These are phyloP conservation scores for Nemoura dubitans DNA, from an alignment of 2,888 invertebrate genomes.

Conservation along the genomic window DNA sequence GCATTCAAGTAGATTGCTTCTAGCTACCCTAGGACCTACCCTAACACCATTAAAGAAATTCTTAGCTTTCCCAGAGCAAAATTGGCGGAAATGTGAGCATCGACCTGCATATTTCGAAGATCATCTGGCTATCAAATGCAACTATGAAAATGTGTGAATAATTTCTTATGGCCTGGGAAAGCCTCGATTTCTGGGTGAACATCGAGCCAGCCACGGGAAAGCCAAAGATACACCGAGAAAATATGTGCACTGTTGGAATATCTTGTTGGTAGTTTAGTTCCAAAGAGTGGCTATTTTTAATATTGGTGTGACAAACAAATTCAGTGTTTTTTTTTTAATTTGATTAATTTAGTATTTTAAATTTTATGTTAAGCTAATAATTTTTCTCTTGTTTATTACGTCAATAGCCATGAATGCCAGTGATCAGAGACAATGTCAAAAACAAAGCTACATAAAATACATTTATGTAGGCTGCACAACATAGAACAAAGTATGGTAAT, in stretches of 20 bases:
- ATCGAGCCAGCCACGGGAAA: constrained; percentile 26
- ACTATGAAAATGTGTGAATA: neutral
- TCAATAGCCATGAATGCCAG: neutral
- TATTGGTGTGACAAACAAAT: neutral
- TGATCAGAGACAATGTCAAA: constrained; percentile 9
- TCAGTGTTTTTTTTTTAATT: neutral
- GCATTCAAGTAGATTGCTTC: neutral
- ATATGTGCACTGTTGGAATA: neutral
- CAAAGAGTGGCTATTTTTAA: too few relatives aligned
- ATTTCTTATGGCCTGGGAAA: neutral
- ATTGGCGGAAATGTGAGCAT: neutral
- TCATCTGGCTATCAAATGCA: too few relatives aligned
- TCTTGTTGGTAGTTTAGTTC: too few relatives aligned
- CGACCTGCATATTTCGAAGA: neutral
- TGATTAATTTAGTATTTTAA: neutral
- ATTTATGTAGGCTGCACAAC: constrained; percentile 35
- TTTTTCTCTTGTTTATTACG: neutral
- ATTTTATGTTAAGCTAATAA: neutral
- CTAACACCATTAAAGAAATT: neutral
- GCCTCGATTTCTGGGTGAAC: neutral
- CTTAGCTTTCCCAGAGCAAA: constrained; percentile 22
- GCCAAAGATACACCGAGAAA: neutral
- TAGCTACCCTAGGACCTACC: neutral
- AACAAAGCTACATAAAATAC: constrained; percentile 27
- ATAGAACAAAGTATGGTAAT: constrained; percentile 34